Base-by-base conservation (phyloP, 1,140 invertebrate species). In the Euura saliciscinereae region DNA sequence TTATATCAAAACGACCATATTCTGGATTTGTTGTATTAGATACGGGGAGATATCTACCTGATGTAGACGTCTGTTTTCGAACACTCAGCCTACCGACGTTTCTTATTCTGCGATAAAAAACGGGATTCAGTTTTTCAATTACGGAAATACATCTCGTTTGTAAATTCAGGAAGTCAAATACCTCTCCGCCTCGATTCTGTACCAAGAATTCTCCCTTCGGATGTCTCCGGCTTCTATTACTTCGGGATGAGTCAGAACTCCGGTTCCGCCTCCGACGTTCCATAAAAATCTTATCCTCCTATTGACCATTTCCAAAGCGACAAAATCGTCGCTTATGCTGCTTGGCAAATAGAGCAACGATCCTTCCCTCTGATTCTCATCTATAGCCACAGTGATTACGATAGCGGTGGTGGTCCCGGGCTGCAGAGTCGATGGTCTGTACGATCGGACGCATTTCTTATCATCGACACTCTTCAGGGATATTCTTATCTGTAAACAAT, bases 301-400 rank as follows among this genome's bases (percentile, higher is more conserved):
- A 74, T 96, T 90, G 1, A 93, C 88, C 85, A 97, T 91, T 84
- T 97, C 95, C 43, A 98, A 80, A 1, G 93, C 91, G 42, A 97
- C 89, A 75, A 94, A 97, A 76, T 97, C 95, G 0, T 89, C 85
- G 8, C 87, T 89, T 70, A 87, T 87, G 79, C 87, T 89, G 76
- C 91, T 92, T 2, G 90, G 89, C 13, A 95, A 80, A 70, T 94
- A 92, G 45, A 95, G 88, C 2, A 95, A 79, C 6, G 93, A 87
- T 44, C 92, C 91, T 75, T 94, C 90, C 51, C 84, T 85, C 11
- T 89, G 88, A 7, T 90, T 82, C 13, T 87, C 89, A 78, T 88
- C 91, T 65, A 92, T 89, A 44, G 91, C 93, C 78, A 91, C 92
- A 59, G 88, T 93, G 59, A 95, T 85, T 3, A 90, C 86, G n/a